A percentile compares a stretch with the other conserved stretches of the same genome.
Evolutionary conservation across 2,113 vertebrate species (phyloP).

Genomic region (Acrocephalus kingi): DNA sequence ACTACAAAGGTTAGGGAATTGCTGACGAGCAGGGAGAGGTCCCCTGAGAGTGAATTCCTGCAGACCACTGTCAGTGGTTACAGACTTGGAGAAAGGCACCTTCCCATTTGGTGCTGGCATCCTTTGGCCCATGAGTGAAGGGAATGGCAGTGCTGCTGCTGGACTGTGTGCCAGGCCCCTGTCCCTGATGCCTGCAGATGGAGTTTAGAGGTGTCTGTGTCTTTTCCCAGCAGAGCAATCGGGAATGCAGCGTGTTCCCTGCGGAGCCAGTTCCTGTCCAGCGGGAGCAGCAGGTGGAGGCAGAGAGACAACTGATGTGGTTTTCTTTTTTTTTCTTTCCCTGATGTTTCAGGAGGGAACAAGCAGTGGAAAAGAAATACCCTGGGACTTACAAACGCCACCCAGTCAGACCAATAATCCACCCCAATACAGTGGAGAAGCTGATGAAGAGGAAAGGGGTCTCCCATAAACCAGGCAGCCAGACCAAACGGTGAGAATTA

Average conservation of each 20-base stretch:
- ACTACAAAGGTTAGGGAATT: not conserved
- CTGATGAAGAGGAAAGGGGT: constrained; percentile 94
- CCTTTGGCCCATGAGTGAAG: not conserved
- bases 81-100: not conserved
- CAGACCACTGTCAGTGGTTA: not conserved
- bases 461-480: constrained; percentile 86
- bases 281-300: not conserved
- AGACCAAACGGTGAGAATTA: constrained; percentile 84
- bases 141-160: not conserved
- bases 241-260: not conserved
- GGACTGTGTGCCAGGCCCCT: not conserved
- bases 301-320: not conserved
- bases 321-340: not conserved
- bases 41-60: not conserved
- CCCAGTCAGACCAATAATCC: constrained; percentile 91
- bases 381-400: constrained; percentile 95
- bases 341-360: constrained; percentile 84
- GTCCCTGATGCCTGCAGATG: not conserved
- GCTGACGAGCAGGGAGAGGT: not conserved
- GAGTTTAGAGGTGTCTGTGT: not conserved
- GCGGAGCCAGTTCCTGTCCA: not conserved
- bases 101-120: not conserved
- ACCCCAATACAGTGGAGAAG: constrained; percentile 94
- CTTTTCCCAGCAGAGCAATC: not conserved
- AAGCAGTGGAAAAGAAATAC: constrained; percentile 97